A percentile compares a stretch with the other conserved stretches of the same genome.
Evolutionary conservation across 64 coral and sea anemone species (phyloP).

Genomic region (Anthopleura sola): DNA sequence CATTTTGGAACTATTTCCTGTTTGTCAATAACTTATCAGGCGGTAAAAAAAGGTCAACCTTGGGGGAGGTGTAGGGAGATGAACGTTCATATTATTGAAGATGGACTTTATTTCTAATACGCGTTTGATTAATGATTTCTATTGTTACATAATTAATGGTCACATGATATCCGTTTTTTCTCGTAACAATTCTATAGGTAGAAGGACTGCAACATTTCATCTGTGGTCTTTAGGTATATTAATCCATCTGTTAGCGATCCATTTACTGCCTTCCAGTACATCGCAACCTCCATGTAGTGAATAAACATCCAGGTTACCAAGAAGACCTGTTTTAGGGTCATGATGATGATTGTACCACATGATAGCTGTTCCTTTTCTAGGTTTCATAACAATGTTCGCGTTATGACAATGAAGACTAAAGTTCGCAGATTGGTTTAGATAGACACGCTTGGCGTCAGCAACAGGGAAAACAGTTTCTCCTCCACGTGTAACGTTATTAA

Average conservation of each 20-base stretch:
- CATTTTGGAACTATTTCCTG: too few relatives aligned
- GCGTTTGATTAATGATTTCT: too few relatives aligned
- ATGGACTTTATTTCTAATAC: too few relatives aligned
- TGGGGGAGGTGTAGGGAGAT: too few relatives aligned
- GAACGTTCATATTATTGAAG: too few relatives aligned
- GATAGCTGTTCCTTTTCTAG: conserved; percentile 66
- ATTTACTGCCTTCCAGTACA: conserved; percentile 65
- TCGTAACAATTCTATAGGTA: too few relatives aligned
- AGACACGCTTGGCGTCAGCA: background rate
- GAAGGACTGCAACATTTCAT: too few relatives aligned
- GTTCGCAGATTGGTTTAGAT: conserved; percentile 21
- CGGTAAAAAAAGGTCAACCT: too few relatives aligned
- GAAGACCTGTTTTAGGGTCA: conserved; percentile 51
- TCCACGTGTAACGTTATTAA: background rate
- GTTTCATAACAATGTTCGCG: conserved; percentile 56
- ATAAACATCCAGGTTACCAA: conserved; percentile 56
- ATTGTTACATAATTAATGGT: too few relatives aligned
- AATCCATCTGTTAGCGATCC: conserved; percentile 78
- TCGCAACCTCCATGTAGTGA: conserved; percentile 57
- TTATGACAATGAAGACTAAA: conserved; percentile 63
- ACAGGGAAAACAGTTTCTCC: conserved; percentile 10
- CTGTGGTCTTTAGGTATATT: conserved; percentile 41
- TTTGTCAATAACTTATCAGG: too few relatives aligned
- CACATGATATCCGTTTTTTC: too few relatives aligned
- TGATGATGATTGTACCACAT: conserved; percentile 73